Evolutionary conservation across 2,113 vertebrate species (phyloP).

Genomic region (mouse (Mus musculus)): GRCm39 chr16:75298001-75298500

Average conservation of each 20-base stretch:
- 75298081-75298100: background rate
- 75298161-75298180: background rate
- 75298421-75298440: no score
- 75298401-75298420: no score
- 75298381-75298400: background rate
- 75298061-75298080: background rate
- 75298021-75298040: background rate
- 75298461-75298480: no score
- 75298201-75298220: background rate
- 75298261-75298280: background rate
- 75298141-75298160: background rate
- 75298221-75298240: background rate
- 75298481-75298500: no score
- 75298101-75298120: background rate
- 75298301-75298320: background rate
- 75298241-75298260: background rate
- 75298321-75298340: background rate
- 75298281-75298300: background rate
- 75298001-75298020: background rate
- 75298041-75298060: background rate
- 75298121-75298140: accelerated
- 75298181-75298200: background rate
- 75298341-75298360: background rate
- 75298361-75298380: background rate
- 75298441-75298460: no score